Evolutionary conservation across 2,888 invertebrate genomes (phyloP).

Genomic region (Galerucella pusilla): DNA sequence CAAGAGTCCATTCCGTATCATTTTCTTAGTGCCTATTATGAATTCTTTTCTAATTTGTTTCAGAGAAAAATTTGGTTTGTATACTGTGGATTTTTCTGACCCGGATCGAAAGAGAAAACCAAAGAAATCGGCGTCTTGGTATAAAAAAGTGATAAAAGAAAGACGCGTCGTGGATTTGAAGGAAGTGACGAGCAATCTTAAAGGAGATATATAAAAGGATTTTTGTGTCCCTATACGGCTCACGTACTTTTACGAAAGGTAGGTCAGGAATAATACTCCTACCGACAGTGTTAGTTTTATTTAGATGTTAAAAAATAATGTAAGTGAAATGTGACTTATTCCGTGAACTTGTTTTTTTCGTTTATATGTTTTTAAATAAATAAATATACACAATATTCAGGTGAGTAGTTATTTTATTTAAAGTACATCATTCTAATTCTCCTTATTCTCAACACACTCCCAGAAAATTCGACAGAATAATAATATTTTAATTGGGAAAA

Average conservation of each 20-base stretch:
- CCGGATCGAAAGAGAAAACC: slow-evolving; percentile 70
- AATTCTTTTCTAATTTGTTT: slow-evolving; percentile 50
- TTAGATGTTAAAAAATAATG: background rate
- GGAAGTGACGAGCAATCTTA: slow-evolving; percentile 24
- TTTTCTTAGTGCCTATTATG: too few species aligned
- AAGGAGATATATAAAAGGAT: slow-evolving; percentile 18
- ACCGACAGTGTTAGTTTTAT: background rate
- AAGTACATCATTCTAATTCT: too few species aligned
- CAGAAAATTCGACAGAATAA: too few species aligned
- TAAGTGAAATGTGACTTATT: background rate
- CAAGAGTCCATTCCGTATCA: too few species aligned
- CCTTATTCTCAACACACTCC: too few species aligned
- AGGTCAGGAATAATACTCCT: slow-evolving; percentile 5
- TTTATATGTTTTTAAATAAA: background rate
- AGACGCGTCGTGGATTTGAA: slow-evolving; percentile 40
- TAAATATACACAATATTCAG: background rate
- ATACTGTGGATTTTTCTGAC: slow-evolving; percentile 73
- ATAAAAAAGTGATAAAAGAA: slow-evolving; percentile 67
- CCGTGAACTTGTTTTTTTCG: background rate
- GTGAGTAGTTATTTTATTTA: too few species aligned
- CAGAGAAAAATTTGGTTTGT: slow-evolving; percentile 75
- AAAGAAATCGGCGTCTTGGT: slow-evolving; percentile 71
- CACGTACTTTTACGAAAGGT: slow-evolving; percentile 9
- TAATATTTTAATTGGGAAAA: too few species aligned
- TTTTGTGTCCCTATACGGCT: slow-evolving; percentile 3